These are phyloP conservation scores for Neodontobutis hainanensis DNA, from an alignment of 2,113 vertebrate genomes.

Conservation along the genomic window DNA sequence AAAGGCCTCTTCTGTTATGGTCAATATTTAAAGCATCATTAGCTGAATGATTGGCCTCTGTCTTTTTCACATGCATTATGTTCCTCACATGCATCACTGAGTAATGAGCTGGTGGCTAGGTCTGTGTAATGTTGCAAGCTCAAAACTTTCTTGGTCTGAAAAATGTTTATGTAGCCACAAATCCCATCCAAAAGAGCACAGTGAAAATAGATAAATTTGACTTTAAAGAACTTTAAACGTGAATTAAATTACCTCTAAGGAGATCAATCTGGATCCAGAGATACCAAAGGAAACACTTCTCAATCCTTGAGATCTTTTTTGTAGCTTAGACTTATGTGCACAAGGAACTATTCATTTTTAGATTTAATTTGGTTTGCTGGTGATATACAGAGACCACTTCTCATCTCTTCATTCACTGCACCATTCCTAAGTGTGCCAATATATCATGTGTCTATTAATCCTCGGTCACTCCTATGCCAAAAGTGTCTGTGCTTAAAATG, in stretches of 20 bases:
- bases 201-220: slow-evolving; percentile 6
- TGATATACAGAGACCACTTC: slow-evolving; percentile 3
- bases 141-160: neutral
- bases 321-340: neutral
- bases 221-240: neutral
- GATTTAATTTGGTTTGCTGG: neutral
- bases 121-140: neutral
- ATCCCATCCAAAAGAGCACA: slow-evolving; percentile 1
- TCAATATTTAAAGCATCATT: too few species aligned
- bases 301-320: neutral
- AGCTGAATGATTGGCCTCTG: too few species aligned
- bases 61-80: too few species aligned
- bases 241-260: neutral
- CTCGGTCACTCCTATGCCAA: neutral
- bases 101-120: neutral
- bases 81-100: neutral
- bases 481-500: slow-evolving; percentile 26
- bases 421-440: slow-evolving; percentile 14
- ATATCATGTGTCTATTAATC: slow-evolving; percentile 10
- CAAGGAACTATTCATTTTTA: neutral
- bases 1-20: too few species aligned
- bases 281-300: slow-evolving; percentile 10
- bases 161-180: neutral
- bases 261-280: neutral
- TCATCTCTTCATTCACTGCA: slow-evolving; percentile 6